phyloP scores from a whole-genome alignment of 2,113 vertebrate species.

The Azemiops feae region DNA sequence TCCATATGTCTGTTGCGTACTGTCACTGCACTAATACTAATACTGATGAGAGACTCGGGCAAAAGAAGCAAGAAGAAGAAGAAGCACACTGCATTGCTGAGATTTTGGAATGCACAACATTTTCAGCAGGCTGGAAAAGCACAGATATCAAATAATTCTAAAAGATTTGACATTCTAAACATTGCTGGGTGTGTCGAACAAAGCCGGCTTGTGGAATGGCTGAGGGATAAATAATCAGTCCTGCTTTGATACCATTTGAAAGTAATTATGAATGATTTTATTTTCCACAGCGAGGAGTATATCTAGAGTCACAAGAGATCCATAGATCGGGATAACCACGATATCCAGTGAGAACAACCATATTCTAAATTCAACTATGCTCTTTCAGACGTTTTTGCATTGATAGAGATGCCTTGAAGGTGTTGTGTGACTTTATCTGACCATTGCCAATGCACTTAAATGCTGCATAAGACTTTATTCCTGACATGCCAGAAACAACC shows the following conservation, averaged over 20 bases:
- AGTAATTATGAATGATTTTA: background rate
- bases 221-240: background rate
- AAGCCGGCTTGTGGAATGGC: too few relatives aligned
- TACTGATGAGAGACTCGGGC: constrained; percentile 43
- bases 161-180: background rate
- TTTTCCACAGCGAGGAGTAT: background rate
- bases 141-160: background rate
- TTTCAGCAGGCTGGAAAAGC: background rate
- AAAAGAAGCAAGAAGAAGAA: constrained; percentile 12
- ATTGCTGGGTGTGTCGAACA: background rate
- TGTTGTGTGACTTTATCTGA: background rate
- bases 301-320: background rate
- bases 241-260: background rate
- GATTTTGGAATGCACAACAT: background rate
- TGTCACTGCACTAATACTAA: constrained; percentile 63
- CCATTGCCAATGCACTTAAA: background rate
- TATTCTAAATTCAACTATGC: background rate
- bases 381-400: background rate
- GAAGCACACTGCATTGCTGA: background rate
- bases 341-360: background rate
- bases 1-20: constrained; percentile 69
- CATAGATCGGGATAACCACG: background rate
- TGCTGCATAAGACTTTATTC: background rate
- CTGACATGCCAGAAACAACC: background rate
- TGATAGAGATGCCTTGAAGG: background rate